Evolutionary conservation across 2,113 vertebrate genomes (phyloP).

Genomic region (Pitta sordida): DNA sequence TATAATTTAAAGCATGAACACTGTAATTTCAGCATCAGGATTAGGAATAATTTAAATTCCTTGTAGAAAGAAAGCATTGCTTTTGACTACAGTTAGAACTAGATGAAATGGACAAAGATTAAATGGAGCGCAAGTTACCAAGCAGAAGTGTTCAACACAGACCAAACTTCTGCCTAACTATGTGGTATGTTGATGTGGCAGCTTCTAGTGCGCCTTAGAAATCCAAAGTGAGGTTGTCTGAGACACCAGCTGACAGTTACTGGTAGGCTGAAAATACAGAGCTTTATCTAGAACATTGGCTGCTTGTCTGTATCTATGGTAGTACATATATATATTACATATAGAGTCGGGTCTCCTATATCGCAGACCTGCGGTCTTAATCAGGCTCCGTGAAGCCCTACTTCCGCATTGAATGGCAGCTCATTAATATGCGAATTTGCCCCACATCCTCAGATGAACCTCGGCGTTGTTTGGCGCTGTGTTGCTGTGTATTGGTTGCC

Average conservation of each 20-base stretch:
- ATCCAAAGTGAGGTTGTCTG: background rate
- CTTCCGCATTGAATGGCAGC: too few species aligned
- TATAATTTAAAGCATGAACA: background rate
- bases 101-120: background rate
- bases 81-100: background rate
- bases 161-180: background rate
- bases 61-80: background rate
- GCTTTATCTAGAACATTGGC: background rate
- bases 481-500: too few species aligned
- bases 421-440: too few species aligned
- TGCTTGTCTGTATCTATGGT: background rate
- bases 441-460: too few species aligned
- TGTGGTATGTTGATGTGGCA: background rate
- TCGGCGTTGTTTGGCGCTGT: too few species aligned
- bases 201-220: background rate
- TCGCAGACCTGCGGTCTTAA: too few species aligned
- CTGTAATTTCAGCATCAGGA: background rate
- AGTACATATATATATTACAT: too few species aligned
- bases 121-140: background rate
- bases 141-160: background rate
- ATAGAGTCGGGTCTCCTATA: too few species aligned
- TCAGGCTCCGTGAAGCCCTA: too few species aligned
- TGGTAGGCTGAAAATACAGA: background rate
- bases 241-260: background rate
- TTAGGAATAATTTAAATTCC: slow-evolving; percentile 19